Base-by-base conservation (phyloP, 2,113 vertebrate species). In the Corydoras sp. region DNA sequence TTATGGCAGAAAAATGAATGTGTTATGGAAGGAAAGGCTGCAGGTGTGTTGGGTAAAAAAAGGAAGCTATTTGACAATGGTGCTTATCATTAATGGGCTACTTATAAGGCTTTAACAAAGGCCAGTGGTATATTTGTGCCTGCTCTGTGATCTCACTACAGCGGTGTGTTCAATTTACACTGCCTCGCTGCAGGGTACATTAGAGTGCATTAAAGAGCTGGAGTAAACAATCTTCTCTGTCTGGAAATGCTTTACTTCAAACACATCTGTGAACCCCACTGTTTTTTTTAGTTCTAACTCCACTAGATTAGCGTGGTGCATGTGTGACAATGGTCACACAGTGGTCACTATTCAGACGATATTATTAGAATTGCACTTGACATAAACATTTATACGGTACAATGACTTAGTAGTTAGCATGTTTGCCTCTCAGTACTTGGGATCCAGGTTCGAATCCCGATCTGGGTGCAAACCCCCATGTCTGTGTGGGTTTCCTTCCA, bases 1-100 rank as follows among this genome's bases (percentile, higher is more conserved):
- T 74, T 70, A 58, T 77, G 56, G 67, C 48, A 62, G 58, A 78
- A 63, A 71, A 70, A 66, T 66, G 62, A 49, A 53, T 51, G 50
- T 54, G 65, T 70, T 65, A 62, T 29, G 51, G 10, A 70, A 58
- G 54, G 64, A 43, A 65, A 56, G 62, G 61, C 66, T 77, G 55
- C 15, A 61, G 43, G n/a, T 74, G 66, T 66, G 10, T 61, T 55
- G 55, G 69, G 12, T 8, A n/a, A 18, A 24, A 31, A 53, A 31
- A 53, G 29, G 53, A 56, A 66, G 61, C 30, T 43, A 11, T 58
- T 67, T 58, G 3, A 72, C 11, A 14, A 14, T 0, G 9, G 4
- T 30, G 54, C 10, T 13, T 13, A 54, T 72, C 15, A 31, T 51
- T 11, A 55, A 69, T 60, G 62, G 55, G n/a, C 62, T 63, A 15